A percentile compares a stretch with the other conserved stretches of the same genome.
Evolutionary conservation across 2,113 vertebrate species (phyloP).

Genomic region (cattle (Bos taurus)): DNA sequence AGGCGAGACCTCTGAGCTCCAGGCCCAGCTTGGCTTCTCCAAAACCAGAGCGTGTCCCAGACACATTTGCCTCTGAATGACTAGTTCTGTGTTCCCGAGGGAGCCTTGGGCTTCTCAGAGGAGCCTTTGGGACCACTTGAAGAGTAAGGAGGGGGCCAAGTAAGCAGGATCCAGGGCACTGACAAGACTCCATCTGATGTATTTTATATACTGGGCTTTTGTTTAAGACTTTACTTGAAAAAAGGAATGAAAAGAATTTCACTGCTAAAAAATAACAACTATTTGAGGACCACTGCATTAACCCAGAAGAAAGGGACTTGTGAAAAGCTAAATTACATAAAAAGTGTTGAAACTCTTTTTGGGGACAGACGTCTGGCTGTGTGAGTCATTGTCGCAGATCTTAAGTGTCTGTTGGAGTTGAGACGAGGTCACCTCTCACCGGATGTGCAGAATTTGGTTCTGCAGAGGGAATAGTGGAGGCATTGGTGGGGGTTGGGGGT

Average conservation of each 20-base stretch:
- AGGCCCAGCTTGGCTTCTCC: not conserved
- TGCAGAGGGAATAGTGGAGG: not conserved
- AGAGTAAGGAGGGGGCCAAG: not conserved
- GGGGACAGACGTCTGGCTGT: not conserved
- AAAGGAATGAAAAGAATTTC: not conserved
- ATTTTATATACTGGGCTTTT: not conserved
- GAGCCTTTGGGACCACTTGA: not conserved
- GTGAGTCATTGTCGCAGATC: not conserved
- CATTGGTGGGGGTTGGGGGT: not conserved
- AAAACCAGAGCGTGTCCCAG: not conserved
- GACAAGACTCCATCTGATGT: not conserved
- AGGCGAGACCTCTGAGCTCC: not conserved
- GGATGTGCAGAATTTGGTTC: not conserved
- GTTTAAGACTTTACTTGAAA: not conserved
- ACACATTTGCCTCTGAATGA: not conserved
- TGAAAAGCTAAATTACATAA: not conserved
- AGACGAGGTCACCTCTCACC: not conserved
- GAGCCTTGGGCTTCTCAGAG: not conserved
- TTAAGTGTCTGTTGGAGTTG: not conserved
- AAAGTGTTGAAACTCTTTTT: not conserved
- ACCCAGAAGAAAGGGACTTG: not conserved
- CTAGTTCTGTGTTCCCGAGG: not conserved
- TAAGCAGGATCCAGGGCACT: not conserved
- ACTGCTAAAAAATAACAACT: not conserved
- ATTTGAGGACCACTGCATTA: not conserved